These are phyloP conservation scores for Podarcis muralis DNA, from an alignment of 2,113 vertebrate genomes.

Conservation along the genomic window DNA sequence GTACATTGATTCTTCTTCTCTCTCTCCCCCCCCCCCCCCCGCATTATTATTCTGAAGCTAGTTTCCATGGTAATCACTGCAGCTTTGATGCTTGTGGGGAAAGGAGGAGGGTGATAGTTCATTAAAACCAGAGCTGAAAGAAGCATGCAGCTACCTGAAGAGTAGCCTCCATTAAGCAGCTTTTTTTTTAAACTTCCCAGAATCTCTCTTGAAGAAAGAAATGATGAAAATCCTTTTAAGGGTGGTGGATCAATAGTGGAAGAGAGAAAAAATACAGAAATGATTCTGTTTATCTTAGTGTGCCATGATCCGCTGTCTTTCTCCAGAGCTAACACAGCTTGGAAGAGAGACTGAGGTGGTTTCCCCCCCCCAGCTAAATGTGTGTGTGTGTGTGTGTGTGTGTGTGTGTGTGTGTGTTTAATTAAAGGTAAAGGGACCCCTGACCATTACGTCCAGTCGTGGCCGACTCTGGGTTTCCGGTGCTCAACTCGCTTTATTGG, in stretches of 20 bases:
- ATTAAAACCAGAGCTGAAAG: constrained; percentile 41
- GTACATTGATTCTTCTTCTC: constrained; percentile 53
- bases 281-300: neutral
- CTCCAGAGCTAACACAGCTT: constrained; percentile 12
- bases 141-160: neutral
- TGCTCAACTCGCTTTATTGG: no score
- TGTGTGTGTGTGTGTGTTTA: no score
- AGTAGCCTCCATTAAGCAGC: neutral
- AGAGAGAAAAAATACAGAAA: neutral
- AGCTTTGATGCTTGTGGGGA: constrained; percentile 66
- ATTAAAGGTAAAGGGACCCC: no score
- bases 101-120: constrained; percentile 38
- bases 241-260: neutral
- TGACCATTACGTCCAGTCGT: no score
- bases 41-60: constrained; percentile 63
- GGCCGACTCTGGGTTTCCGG: fast-evolving
- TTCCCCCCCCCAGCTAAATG: no score
- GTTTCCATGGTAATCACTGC: constrained; percentile 91
- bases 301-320: neutral
- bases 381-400: no score
- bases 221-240: neutral
- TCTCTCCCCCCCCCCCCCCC: neutral
- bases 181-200: neutral
- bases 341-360: neutral
- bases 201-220: neutral